Conservation (phyloP, 92 coral and sea anemone species). For the Umimayanthus kanabou region DNA sequence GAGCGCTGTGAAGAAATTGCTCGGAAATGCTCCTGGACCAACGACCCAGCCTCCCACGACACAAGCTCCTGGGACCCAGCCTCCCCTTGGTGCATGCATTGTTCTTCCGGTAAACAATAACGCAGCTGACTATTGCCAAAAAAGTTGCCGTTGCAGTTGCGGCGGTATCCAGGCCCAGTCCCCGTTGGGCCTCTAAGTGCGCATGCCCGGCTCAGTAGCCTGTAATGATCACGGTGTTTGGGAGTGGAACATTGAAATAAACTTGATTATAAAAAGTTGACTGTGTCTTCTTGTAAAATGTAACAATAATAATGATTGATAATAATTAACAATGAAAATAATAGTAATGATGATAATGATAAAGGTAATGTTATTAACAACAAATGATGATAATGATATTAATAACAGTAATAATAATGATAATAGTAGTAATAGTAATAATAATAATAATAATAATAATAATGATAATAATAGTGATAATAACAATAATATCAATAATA, state of each 20-base stretch:
- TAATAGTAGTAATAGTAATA: no score
- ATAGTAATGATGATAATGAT: no score
- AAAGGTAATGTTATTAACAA: no score
- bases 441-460: no score
- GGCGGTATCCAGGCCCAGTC: constrained; percentile 8
- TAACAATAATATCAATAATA: no score
- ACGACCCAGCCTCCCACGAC: background rate
- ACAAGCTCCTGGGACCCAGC: background rate
- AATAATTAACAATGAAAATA: no score
- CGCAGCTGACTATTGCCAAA: constrained; percentile 1
- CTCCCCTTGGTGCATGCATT: background rate
- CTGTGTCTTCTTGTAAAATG: background rate
- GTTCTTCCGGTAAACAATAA: background rate
- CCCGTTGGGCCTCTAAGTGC: constrained; percentile 20
- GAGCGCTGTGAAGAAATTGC: constrained; percentile 64
- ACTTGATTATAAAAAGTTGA: background rate
- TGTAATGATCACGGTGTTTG: background rate
- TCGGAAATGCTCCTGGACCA: constrained; percentile 35
- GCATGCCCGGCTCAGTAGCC: no score
- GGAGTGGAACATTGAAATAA: background rate
- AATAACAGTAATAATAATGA: no score
- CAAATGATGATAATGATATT: no score
- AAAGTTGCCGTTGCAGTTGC: constrained; percentile 16
- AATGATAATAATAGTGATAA: no score
- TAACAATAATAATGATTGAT: no score